These are phyloP conservation scores for Halcyon chelicuti DNA, from an alignment of 2,797 vertebrate species.

Conservation along the genomic window DNA sequence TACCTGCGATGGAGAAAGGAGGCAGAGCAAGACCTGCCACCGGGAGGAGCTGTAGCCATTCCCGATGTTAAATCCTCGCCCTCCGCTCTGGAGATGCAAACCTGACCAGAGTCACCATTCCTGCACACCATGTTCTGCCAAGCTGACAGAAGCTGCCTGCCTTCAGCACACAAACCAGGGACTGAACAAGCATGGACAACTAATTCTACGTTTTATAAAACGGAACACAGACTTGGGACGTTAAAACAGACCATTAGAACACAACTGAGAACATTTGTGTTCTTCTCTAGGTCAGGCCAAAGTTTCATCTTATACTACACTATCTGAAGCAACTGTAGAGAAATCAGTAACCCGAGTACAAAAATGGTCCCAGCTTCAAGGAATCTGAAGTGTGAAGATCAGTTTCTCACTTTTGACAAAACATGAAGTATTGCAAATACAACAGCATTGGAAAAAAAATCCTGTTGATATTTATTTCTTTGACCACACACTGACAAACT, in stretches of 20 bases:
- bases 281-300: background rate
- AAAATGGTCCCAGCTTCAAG: background rate
- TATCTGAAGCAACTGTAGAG: background rate
- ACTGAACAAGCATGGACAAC: background rate
- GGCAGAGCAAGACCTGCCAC: background rate
- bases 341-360: background rate
- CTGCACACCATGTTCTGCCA: background rate
- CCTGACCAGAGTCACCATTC: background rate
- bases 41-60: constrained; percentile 42
- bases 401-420: background rate
- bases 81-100: background rate
- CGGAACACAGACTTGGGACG: background rate
- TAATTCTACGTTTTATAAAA: background rate
- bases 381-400: background rate
- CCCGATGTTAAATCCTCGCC: background rate
- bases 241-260: background rate
- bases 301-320: background rate
- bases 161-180: background rate
- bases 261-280: background rate
- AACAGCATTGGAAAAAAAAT: background rate
- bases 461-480: background rate
- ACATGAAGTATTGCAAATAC: background rate
- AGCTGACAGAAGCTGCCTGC: background rate
- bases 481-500: background rate
- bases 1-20: background rate